These are phyloP conservation scores for Dunckerocampus dactyliophorus DNA, from an alignment of 2,113 vertebrate genomes.

Conservation along the genomic window DNA sequence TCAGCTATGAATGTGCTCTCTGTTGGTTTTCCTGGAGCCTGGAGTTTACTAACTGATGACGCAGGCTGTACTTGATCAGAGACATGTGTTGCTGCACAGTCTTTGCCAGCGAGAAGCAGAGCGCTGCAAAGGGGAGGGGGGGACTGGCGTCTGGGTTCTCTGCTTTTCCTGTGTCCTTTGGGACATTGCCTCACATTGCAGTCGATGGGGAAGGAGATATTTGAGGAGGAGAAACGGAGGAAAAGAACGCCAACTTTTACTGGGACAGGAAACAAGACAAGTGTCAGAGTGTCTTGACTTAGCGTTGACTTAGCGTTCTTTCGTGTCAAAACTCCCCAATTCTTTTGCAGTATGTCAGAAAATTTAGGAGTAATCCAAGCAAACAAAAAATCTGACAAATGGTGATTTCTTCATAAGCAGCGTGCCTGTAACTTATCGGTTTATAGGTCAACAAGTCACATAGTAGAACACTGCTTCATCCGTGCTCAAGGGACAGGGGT, in stretches of 20 bases:
- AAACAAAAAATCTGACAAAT: not conserved
- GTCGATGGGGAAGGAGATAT: constrained; percentile 30
- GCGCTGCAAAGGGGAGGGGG: constrained; percentile 35
- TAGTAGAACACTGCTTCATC: not conserved
- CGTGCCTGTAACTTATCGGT: not conserved
- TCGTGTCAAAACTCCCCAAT: constrained; percentile 44
- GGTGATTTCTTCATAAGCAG: not conserved
- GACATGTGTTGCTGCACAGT: constrained; percentile 74
- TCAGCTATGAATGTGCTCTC: constrained; percentile 77
- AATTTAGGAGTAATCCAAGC: constrained; percentile 9
- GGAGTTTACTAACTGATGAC: constrained; percentile 79
- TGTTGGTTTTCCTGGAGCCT: constrained; percentile 79
- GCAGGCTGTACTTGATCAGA: constrained; percentile 78
- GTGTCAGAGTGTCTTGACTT: constrained; percentile 57
- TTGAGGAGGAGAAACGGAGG: constrained; percentile 24
- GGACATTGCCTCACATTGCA: constrained; percentile 55
- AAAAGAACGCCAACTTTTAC: constrained; percentile 52
- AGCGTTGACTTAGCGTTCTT: constrained; percentile 30
- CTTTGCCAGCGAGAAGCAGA: constrained; percentile 66
- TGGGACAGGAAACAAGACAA: constrained; percentile 63
- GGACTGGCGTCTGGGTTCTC: constrained; percentile 59
- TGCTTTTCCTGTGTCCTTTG: constrained; percentile 53
- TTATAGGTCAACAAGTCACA: not conserved
- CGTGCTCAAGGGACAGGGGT: not conserved
- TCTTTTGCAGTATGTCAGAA: constrained; percentile 45